These are phyloP conservation scores for Motacilla tschutschensis DNA, from an alignment of 2,113 vertebrate species.

Conservation along the genomic window DNA sequence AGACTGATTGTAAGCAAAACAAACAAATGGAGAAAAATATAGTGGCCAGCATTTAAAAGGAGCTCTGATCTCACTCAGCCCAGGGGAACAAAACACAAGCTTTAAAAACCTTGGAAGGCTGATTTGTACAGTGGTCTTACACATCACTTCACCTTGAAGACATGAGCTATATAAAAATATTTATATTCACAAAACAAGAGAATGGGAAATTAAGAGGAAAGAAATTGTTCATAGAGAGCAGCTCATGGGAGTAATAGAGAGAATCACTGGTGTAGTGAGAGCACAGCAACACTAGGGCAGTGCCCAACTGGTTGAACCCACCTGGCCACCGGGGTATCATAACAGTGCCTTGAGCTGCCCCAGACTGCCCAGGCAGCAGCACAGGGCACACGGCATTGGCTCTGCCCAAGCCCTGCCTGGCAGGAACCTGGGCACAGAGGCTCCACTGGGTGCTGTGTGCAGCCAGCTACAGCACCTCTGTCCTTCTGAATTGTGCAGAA, in stretches of 20 bases:
- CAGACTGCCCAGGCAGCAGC: not conserved
- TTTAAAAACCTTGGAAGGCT: not conserved
- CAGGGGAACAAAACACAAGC: not conserved
- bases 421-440: not conserved
- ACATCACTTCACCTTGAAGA: not conserved
- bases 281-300: not conserved
- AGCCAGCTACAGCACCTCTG: not conserved
- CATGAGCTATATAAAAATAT: not conserved
- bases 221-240: not conserved
- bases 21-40: not conserved
- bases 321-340: not conserved
- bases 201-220: not conserved
- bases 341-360: not conserved
- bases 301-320: not conserved
- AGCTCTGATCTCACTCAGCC: not conserved
- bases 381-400: not conserved
- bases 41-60: not conserved
- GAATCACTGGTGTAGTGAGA: not conserved
- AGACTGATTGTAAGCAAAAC: not conserved
- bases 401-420: not conserved
- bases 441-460: not conserved
- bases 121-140: not conserved
- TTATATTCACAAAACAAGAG: not conserved
- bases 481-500: not conserved
- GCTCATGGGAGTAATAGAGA: not conserved